Percentiles rank a stretch among this genome's conserved stretches.
Evolutionary conservation across 2,888 invertebrate genomes (phyloP).

Genomic region (Drosophila longiperda): DNA sequence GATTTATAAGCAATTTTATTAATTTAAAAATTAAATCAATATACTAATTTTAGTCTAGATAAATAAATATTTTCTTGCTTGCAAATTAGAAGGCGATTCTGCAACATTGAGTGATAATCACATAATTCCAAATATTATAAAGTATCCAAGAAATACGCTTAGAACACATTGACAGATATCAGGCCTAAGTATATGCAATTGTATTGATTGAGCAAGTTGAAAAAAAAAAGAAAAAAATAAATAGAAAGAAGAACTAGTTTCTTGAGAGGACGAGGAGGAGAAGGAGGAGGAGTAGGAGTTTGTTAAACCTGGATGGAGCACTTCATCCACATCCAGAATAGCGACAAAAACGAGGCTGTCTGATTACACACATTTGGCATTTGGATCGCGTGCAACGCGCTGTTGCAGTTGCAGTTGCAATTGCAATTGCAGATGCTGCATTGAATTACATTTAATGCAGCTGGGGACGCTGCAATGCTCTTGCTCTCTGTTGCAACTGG

Average conservation of each 20-base stretch:
- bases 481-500: background rate
- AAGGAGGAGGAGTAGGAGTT: background rate
- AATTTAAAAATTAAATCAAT: background rate
- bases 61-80: too few relatives aligned
- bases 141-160: constrained; percentile 13
- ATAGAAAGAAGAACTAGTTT: constrained; percentile 8
- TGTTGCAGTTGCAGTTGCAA: constrained; percentile 1
- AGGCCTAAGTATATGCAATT: constrained; percentile 6
- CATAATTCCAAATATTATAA: constrained; percentile 19
- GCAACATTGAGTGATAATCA: constrained; percentile 9
- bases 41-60: background rate
- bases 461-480: background rate
- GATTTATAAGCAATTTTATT: background rate
- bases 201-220: constrained; percentile 20
- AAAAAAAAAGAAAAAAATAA: background rate
- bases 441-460: constrained; percentile 58
- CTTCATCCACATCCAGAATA: constrained; percentile 10
- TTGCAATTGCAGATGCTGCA: constrained; percentile 22
- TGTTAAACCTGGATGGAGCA: constrained; percentile 1
- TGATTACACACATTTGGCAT: constrained; percentile 65
- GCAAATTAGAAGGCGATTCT: background rate
- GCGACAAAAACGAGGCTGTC: constrained; percentile 48
- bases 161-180: constrained; percentile 10
- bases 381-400: constrained; percentile 29
- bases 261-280: background rate